These are phyloP conservation scores for Maccullochella peelii DNA, from an alignment of 2,113 vertebrate genomes.

Conservation along the genomic window DNA sequence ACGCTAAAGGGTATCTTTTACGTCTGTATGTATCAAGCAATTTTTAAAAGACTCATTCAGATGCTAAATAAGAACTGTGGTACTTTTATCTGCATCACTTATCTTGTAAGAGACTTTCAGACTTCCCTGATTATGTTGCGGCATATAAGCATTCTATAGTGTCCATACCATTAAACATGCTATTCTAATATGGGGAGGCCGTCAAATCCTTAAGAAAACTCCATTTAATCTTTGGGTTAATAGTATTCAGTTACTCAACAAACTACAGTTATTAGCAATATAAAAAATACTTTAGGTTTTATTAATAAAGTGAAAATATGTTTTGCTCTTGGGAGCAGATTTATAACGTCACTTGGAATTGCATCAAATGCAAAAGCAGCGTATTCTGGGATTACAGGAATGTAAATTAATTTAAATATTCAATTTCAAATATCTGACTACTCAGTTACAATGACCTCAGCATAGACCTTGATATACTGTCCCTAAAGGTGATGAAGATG, in stretches of 20 bases:
- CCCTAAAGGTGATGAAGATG: constrained; percentile 35
- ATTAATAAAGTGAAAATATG: too few relatives aligned
- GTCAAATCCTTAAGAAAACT: not conserved
- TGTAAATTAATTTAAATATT: not conserved
- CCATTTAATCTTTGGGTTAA: not conserved
- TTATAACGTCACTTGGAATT: not conserved
- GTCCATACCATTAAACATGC: not conserved
- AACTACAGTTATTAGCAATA: not conserved
- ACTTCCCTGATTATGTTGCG: not conserved
- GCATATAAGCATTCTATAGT: not conserved
- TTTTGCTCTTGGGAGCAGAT: not conserved
- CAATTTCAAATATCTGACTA: not conserved
- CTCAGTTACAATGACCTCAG: constrained; percentile 7
- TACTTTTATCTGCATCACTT: not conserved
- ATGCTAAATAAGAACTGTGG: not conserved
- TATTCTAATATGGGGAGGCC: not conserved
- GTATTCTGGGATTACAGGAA: not conserved
- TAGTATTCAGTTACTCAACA: not conserved
- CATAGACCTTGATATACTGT: not conserved
- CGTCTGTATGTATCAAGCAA: too few relatives aligned
- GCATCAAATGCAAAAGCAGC: not conserved
- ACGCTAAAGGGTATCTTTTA: too few relatives aligned
- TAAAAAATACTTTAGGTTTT: not conserved
- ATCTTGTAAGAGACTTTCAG: not conserved
- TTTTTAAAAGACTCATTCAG: not conserved